Conservation (phyloP, 53 echinoderm and acorn worm species). For the Stichopus horrens region DNA sequence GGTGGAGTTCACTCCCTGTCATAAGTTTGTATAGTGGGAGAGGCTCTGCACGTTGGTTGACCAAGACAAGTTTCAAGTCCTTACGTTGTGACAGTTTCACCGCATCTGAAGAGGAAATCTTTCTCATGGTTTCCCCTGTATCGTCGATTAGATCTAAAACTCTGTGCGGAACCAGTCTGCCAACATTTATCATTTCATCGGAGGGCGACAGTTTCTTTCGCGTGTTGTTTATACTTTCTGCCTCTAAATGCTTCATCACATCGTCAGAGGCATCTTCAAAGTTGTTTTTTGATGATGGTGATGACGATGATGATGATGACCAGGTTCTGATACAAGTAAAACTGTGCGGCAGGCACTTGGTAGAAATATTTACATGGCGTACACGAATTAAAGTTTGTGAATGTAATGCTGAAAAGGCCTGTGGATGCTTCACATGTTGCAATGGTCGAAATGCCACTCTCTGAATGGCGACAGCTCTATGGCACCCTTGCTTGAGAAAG, state of each 20-base stretch:
- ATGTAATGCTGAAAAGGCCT: neutral
- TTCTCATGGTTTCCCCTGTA: slow-evolving; percentile 53
- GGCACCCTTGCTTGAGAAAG: neutral
- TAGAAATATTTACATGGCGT: neutral
- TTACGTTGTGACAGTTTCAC: slow-evolving; percentile 61
- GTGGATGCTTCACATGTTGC: neutral
- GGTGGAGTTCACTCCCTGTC: slow-evolving; percentile 75
- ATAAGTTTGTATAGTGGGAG: slow-evolving; percentile 78
- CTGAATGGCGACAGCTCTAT: neutral
- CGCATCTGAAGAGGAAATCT: slow-evolving; percentile 61
- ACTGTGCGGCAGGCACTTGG: neutral
- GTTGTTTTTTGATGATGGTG: neutral
- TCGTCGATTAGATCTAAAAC: slow-evolving; percentile 70
- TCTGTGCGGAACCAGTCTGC: slow-evolving; percentile 67
- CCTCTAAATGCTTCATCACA: slow-evolving; percentile 18
- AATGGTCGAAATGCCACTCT: neutral
- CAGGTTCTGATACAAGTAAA: neutral
- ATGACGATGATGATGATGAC: neutral
- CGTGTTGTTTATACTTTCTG: slow-evolving; percentile 12
- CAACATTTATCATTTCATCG: slow-evolving; percentile 58
- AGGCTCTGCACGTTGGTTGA: slow-evolving; percentile 72
- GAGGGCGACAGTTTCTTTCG: slow-evolving; percentile 24
- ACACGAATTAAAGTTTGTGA: neutral
- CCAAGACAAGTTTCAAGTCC: slow-evolving; percentile 75
- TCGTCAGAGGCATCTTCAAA: neutral